Percentiles rank a stretch among this genome's conserved stretches.
Evolutionary conservation across 2,888 invertebrate species (phyloP).

Genomic region (Shargacucullia verbasci): DNA sequence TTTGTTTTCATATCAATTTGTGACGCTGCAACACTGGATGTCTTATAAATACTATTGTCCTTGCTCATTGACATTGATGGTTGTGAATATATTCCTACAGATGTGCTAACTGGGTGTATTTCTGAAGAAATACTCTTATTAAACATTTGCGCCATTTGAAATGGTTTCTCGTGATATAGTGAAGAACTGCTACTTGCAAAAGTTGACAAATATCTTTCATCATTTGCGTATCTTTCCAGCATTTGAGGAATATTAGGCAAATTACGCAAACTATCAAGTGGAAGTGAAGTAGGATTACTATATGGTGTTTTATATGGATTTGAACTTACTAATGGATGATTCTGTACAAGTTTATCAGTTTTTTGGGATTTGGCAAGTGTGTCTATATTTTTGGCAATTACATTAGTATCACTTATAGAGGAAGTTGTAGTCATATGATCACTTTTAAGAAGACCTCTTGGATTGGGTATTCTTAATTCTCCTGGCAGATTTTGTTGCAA

Average conservation of each 20-base stretch:
- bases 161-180: conserved; percentile 89
- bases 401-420: conserved; percentile 67
- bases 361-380: conserved; percentile 74
- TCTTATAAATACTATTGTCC: conserved; percentile 78
- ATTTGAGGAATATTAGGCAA: conserved; percentile 90
- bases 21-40: conserved; percentile 58
- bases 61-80: conserved; percentile 72
- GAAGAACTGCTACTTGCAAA: conserved; percentile 80
- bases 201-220: conserved; percentile 87
- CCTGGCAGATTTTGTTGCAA: conserved; percentile 76
- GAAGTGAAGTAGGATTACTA: conserved; percentile 76
- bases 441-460: conserved; percentile 73
- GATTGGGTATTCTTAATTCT: conserved; percentile 83
- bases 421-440: conserved; percentile 69
- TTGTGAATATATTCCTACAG: conserved; percentile 79
- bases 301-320: conserved; percentile 82
- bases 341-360: conserved; percentile 77
- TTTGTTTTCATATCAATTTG: conserved; percentile 75
- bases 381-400: conserved; percentile 73
- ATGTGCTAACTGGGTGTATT: conserved; percentile 71
- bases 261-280: conserved; percentile 87
- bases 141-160: conserved; percentile 90
- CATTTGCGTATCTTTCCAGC: conserved; percentile 88
- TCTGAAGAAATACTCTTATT: conserved; percentile 83
- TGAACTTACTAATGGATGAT: conserved; percentile 77